These are phyloP conservation scores for Varroa destructor DNA, from an alignment of 1,140 invertebrate genomes.

Conservation along the genomic window DNA sequence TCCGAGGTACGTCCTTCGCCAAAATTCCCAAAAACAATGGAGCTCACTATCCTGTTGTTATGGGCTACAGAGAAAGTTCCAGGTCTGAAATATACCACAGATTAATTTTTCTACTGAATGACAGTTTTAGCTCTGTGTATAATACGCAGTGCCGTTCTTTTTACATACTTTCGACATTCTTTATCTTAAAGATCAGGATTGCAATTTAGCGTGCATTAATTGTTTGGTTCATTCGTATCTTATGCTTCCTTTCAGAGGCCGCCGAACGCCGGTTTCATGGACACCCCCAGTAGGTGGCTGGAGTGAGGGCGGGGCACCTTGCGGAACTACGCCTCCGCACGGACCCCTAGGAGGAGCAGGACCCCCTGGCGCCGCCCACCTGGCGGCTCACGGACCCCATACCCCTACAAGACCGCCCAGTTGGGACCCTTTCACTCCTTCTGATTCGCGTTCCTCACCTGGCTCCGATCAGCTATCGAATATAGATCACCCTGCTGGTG, in stretches of 20 bases:
- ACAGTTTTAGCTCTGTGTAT: too few species aligned
- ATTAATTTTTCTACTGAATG: too few species aligned
- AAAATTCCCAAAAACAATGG: too few species aligned
- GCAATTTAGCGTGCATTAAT: neutral
- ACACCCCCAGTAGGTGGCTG: conserved; percentile 7
- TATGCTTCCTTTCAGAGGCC: conserved; percentile 14
- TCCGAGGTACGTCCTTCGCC: too few species aligned
- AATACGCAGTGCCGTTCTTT: too few species aligned
- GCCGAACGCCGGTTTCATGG: conserved; percentile 24
- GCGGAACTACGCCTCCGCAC: conserved; percentile 12
- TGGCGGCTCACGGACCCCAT: neutral
- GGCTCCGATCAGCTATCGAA: conserved; percentile 27
- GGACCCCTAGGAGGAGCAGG: neutral
- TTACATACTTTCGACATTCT: too few species aligned
- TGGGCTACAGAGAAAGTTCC: too few species aligned
- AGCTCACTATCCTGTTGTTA: too few species aligned
- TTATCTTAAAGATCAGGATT: too few species aligned
- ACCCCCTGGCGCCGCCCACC: too few species aligned
- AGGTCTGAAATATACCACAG: too few species aligned
- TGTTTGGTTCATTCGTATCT: neutral
- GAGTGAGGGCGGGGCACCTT: conserved; percentile 19
- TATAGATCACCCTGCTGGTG: conserved; percentile 8
- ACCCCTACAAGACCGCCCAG: conserved; percentile 7
- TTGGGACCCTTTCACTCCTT: conserved; percentile 25
- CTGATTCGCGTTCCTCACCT: conserved; percentile 17